Base-by-base conservation (phyloP, 2,797 vertebrate species). In the Leucoraja ocellata region DNA sequence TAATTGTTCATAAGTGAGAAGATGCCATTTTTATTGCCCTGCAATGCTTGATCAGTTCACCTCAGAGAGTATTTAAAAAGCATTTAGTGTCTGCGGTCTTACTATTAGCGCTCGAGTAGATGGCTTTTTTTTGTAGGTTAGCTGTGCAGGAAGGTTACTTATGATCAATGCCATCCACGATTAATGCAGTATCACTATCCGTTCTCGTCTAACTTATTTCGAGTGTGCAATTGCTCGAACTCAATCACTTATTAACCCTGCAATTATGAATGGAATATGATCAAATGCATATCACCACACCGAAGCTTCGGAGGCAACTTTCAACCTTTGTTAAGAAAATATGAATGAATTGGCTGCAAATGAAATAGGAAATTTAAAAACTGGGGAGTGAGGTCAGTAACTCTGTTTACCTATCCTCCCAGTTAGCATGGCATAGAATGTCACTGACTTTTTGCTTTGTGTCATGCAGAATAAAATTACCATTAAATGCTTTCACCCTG, bases 111-210 rank as follows among this genome's bases (percentile, higher is more conserved):
- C 93, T 92, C 94, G 94, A 96, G 95, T 96, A 95, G 96, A 96
- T 96, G 94, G 96, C 96, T 97, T 92, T 83, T 83, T 84, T 92
- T 97, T 28, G 94, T 94, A 88, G 93, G 88, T 93, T 94, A 94
- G 95, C 94, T 95, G 58, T 94, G 96, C 93, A 94, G 96, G 96
- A 97, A 97, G 96, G 96, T 96, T 97, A 96, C 96, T 96, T 93
- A 93, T 94, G 95, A 97, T 97, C 96, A 94, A 97, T 97, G 96
- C 94, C 96, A 96, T 96, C 96, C 93, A 96, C 96, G 96, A 97
- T 97, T 96, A 96, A 96, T 97, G 96, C 32, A 94, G 96, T 96
- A 96, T 97, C 95, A 1, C 96, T 96, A 76, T 96, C 96, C 94
- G 94, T 94, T 94, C 96, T 97, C 95, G 92, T 96, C 94, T 93